phyloP scores from a whole-genome alignment of 1,140 invertebrate genomes.

The Plutomurus gul region DNA sequence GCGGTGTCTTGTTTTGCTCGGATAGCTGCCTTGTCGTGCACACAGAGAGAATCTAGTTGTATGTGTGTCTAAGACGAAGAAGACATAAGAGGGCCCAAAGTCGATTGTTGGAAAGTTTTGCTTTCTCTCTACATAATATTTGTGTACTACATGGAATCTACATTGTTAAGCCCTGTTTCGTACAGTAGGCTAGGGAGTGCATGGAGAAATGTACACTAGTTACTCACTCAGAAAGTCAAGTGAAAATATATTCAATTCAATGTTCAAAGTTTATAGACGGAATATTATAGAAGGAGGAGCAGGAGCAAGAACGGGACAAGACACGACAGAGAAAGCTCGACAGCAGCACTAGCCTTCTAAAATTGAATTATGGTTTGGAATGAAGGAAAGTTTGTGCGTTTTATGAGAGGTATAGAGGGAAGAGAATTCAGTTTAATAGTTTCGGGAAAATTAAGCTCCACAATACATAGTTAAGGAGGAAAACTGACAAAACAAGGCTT shows the following conservation, averaged over 20 bases:
- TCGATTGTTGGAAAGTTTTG: no score
- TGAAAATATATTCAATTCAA: not conserved
- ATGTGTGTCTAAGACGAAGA: not conserved
- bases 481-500: not conserved
- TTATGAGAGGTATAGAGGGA: not conserved
- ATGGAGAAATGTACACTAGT: not conserved
- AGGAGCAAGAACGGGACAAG: not conserved
- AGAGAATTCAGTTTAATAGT: constrained; percentile 8
- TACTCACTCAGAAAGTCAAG: not conserved
- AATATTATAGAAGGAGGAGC: not conserved
- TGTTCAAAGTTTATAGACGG: not conserved
- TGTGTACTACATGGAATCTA: not conserved
- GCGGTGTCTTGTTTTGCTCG: not conserved
- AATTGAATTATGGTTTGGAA: constrained; percentile 19
- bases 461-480: not conserved
- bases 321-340: not conserved
- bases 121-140: not conserved
- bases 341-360: not conserved
- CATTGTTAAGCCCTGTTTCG: not conserved
- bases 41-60: no score
- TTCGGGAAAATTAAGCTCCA: constrained; percentile 8
- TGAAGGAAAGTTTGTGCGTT: not conserved
- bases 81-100: no score
- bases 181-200: not conserved
- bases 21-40: no score